These are phyloP conservation scores for Dreissena polymorpha DNA, from an alignment of 1,140 invertebrate genomes.

Conservation along the genomic window DNA sequence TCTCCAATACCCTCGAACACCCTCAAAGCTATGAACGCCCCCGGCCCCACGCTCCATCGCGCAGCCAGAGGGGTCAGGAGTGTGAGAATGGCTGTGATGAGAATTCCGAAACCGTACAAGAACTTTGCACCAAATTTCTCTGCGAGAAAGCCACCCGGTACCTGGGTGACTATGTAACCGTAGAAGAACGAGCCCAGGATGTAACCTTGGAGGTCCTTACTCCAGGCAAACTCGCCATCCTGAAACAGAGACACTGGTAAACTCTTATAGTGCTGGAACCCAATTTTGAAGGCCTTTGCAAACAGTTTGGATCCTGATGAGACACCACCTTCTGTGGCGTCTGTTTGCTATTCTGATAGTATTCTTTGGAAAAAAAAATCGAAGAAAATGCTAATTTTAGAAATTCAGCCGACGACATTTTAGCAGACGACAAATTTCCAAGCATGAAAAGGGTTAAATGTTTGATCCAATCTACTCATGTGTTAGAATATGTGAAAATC, in stretches of 20 bases:
- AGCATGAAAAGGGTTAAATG: neutral
- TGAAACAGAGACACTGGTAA: constrained; percentile 50
- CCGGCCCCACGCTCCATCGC: constrained; percentile 82
- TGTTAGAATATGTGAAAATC: no score
- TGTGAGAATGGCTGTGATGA: constrained; percentile 89
- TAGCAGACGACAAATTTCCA: no score
- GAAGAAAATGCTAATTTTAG: no score
- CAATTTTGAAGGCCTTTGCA: no score
- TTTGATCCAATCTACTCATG: no score
- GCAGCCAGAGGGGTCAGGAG: constrained; percentile 89
- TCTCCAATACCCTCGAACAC: constrained; percentile 93
- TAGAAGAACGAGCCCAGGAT: constrained; percentile 93
- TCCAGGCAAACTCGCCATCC: constrained; percentile 89
- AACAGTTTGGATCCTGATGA: no score
- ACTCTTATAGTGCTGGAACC: no score
- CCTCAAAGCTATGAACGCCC: constrained; percentile 86
- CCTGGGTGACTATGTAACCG: constrained; percentile 85
- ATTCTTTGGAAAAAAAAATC: no score
- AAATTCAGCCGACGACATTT: no score
- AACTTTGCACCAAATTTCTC: constrained; percentile 89
- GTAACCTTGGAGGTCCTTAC: constrained; percentile 87
- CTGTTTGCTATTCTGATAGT: no score
- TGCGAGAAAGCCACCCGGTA: constrained; percentile 86
- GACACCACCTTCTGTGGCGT: no score
- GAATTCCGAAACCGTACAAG: constrained; percentile 90